Evolutionary conservation across 2,113 vertebrate genomes (phyloP).

Genomic region (Muntiacus reevesi): DNA sequence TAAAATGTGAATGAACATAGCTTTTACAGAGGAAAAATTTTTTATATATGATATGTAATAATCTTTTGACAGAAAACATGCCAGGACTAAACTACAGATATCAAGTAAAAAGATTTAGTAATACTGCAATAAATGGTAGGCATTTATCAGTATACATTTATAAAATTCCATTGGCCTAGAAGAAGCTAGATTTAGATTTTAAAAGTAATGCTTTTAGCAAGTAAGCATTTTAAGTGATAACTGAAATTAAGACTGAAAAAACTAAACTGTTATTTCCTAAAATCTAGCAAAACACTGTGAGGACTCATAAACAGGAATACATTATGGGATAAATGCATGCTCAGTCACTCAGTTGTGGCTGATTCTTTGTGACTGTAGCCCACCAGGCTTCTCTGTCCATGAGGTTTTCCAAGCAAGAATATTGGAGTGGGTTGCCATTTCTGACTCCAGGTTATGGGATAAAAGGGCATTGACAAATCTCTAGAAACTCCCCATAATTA

Average conservation of each 20-base stretch:
- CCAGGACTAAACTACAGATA: not conserved
- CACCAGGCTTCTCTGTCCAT: not conserved
- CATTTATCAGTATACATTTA: not conserved
- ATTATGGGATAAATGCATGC: not conserved
- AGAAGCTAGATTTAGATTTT: not conserved
- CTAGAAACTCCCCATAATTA: not conserved
- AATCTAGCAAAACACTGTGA: not conserved
- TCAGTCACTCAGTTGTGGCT: not conserved
- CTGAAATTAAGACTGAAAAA: not conserved
- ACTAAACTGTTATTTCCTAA: not conserved
- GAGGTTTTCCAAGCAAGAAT: not conserved
- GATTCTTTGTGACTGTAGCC: not conserved
- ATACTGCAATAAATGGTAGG: not conserved
- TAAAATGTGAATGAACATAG: not conserved
- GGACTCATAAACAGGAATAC: not conserved
- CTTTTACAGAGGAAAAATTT: not conserved
- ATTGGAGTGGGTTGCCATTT: not conserved
- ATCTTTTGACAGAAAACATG: not conserved
- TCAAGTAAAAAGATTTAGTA: not conserved
- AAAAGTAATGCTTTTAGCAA: not conserved
- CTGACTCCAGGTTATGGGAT: not conserved
- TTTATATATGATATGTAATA: not conserved
- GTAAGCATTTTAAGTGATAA: slow-evolving; percentile 18
- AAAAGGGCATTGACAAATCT: not conserved
- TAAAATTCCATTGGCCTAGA: not conserved